These are phyloP conservation scores for Panagrolaimus sp. DNA, from an alignment of 1,140 invertebrate genomes.

Conservation along the genomic window DNA sequence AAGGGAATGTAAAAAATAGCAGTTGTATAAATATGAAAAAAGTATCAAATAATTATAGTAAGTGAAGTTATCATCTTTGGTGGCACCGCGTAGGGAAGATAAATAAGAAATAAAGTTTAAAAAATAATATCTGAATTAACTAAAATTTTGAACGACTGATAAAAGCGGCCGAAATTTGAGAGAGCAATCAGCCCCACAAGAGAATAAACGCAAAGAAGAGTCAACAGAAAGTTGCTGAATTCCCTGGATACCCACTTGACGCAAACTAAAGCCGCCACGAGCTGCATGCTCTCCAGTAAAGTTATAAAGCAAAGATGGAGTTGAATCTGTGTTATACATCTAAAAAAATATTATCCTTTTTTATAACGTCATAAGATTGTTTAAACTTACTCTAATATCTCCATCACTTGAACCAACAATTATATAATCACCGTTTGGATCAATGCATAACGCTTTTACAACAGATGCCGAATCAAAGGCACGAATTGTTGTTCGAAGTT, in stretches of 20 bases:
- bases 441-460: slow-evolving; percentile 86
- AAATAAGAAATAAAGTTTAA: no score
- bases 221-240: slow-evolving; percentile 90
- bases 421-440: slow-evolving; percentile 90
- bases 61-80: no score
- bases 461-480: slow-evolving; percentile 62
- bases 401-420: slow-evolving; percentile 95
- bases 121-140: no score
- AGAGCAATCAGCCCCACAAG: slow-evolving; percentile 94
- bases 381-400: slow-evolving; percentile 79
- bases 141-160: slow-evolving; percentile 21
- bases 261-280: slow-evolving; percentile 51
- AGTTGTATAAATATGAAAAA: no score
- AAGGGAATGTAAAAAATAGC: no score
- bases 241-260: slow-evolving; percentile 63
- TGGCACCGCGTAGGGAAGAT: no score
- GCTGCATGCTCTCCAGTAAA: slow-evolving; percentile 79
- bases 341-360: slow-evolving; percentile 58
- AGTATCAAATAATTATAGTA: no score
- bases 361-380: no score
- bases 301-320: slow-evolving; percentile 76
- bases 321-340: slow-evolving; percentile 78
- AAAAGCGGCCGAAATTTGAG: slow-evolving; percentile 90
- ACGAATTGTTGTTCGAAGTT: slow-evolving; percentile 75
- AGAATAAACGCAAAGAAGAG: slow-evolving; percentile 77